Evolutionary conservation across 2,113 vertebrate species (phyloP).

Genomic region (Apus apus): DNA sequence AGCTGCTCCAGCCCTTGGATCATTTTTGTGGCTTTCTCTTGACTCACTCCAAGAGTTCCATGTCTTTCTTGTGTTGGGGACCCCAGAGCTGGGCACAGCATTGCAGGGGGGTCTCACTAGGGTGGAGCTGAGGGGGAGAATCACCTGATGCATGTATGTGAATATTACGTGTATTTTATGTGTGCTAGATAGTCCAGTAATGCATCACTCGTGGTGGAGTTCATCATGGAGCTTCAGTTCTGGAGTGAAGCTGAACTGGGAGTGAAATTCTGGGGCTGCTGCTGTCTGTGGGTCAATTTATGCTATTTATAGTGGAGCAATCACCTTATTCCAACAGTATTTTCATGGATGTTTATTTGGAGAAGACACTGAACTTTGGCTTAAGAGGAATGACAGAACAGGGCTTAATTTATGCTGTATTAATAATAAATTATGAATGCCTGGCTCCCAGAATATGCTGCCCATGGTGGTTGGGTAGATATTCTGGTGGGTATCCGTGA

Average conservation of each 20-base stretch:
- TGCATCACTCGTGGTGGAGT: fast-evolving
- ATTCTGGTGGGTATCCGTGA: fast-evolving
- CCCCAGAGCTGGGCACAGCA: too few species aligned
- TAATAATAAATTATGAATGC: fast-evolving
- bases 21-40: too few species aligned
- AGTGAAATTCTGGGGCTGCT: not conserved
- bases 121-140: too few species aligned
- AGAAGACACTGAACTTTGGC: fast-evolving
- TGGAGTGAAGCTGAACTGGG: not conserved
- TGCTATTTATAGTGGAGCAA: fast-evolving
- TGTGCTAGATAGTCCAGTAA: not conserved
- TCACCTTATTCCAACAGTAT: not conserved
- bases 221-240: fast-evolving
- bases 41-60: too few species aligned
- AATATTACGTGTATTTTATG: too few species aligned
- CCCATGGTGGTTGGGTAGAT: fast-evolving
- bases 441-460: fast-evolving
- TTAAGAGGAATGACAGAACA: not conserved
- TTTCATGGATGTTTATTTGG: not conserved
- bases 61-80: too few species aligned
- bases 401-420: not conserved
- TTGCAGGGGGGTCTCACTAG: too few species aligned
- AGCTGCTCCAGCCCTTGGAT: too few species aligned
- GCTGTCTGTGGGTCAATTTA: not conserved
- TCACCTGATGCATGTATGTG: not conserved